These are phyloP conservation scores for Lobophora halterata DNA, from an alignment of 2,888 invertebrate genomes.

Conservation along the genomic window DNA sequence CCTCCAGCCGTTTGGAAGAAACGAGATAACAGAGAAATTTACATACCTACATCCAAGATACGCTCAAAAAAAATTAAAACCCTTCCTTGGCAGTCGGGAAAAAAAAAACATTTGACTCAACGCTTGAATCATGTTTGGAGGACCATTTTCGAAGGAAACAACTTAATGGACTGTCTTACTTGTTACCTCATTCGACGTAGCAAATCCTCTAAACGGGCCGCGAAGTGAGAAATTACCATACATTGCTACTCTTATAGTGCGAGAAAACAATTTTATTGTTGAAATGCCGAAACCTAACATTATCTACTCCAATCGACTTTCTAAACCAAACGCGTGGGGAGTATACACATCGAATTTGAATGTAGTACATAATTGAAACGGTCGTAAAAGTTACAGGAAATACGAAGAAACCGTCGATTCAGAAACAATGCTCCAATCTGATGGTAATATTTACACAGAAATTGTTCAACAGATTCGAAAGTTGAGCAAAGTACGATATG, in stretches of 20 bases:
- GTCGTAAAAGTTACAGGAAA: conserved; percentile 13
- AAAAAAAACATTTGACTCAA: too few relatives aligned
- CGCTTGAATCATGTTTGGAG: too few relatives aligned
- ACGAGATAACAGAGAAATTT: too few relatives aligned
- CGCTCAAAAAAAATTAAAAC: too few relatives aligned
- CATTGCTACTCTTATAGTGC: conserved; percentile 56
- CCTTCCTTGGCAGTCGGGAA: too few relatives aligned
- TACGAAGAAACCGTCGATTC: conserved; percentile 1
- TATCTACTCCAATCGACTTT: conserved; percentile 50
- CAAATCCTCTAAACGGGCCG: conserved; percentile 25
- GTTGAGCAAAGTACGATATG: conserved; percentile 8
- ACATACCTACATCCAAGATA: too few relatives aligned
- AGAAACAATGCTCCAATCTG: conserved; percentile 12
- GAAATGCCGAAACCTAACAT: conserved; percentile 43
- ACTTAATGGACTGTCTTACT: too few relatives aligned
- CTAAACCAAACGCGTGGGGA: conserved; percentile 41
- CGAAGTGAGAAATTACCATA: conserved; percentile 41
- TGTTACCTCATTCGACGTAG: not conserved
- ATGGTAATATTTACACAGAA: conserved; percentile 19
- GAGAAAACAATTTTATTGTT: conserved; percentile 47
- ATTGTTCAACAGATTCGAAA: conserved; percentile 25
- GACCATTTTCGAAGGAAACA: too few relatives aligned
- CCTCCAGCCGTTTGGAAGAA: too few relatives aligned
- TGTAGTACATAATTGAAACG: not conserved
- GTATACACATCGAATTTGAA: conserved; percentile 8